phyloP scores from a whole-genome alignment of 2,797 vertebrate genomes.

The Numenius phaeopus region DNA sequence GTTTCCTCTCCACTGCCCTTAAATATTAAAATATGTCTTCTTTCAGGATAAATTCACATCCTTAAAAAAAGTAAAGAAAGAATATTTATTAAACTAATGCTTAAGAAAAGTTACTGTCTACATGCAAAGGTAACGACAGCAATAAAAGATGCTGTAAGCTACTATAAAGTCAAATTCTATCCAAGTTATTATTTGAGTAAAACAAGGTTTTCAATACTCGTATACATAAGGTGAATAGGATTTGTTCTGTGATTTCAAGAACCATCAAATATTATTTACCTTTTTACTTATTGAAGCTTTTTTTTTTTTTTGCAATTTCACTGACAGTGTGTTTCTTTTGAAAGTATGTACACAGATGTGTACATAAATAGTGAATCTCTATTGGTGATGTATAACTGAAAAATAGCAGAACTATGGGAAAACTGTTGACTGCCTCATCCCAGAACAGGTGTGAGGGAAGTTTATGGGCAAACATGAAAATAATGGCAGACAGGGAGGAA shows the following conservation, averaged over 20 bases:
- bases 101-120: not conserved
- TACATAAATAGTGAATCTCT: not conserved
- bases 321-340: not conserved
- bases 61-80: not conserved
- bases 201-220: not conserved
- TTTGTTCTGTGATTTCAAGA: not conserved
- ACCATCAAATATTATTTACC: not conserved
- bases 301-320: not conserved
- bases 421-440: not conserved
- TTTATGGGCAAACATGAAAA: not conserved
- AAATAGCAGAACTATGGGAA: not conserved
- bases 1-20: not conserved
- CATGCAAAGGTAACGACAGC: not conserved
- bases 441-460: not conserved
- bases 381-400: not conserved
- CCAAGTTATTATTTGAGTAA: not conserved
- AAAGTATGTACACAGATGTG: not conserved
- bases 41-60: not conserved
- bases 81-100: not conserved
- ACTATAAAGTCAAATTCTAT: not conserved
- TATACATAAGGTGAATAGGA: not conserved
- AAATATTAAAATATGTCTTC: not conserved
- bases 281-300: not conserved
- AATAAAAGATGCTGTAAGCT: not conserved
- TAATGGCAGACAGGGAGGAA: not conserved